These are phyloP conservation scores for Lamellibrachia luymesi DNA, from an alignment of 1,140 invertebrate genomes.

Conservation along the genomic window DNA sequence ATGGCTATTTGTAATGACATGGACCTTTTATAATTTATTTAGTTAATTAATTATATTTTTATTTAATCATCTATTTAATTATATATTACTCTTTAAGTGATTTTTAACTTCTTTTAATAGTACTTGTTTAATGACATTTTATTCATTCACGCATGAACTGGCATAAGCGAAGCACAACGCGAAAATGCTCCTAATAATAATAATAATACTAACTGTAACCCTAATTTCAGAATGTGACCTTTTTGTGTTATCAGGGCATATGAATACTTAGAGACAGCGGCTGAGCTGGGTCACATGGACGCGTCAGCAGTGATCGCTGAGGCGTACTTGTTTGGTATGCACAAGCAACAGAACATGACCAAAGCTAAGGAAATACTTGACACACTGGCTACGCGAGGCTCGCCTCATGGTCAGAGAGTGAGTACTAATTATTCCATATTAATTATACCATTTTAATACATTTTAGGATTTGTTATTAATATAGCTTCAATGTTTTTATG, in stretches of 20 bases:
- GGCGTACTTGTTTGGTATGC: slow-evolving; percentile 77
- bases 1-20: too few species aligned
- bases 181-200: too few species aligned
- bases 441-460: neutral
- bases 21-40: too few species aligned
- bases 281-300: slow-evolving; percentile 74
- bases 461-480: neutral
- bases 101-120: too few species aligned
- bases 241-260: slow-evolving; percentile 46
- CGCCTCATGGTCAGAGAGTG: slow-evolving; percentile 87
- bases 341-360: slow-evolving; percentile 71
- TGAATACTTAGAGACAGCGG: slow-evolving; percentile 67
- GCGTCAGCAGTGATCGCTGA: slow-evolving; percentile 83
- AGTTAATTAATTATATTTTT: too few species aligned
- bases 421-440: slow-evolving; percentile 10
- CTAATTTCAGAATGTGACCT: neutral
- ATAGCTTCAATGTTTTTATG: too few species aligned
- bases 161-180: too few species aligned
- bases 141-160: too few species aligned
- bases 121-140: too few species aligned
- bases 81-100: too few species aligned
- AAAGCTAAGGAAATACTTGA: slow-evolving; percentile 77
- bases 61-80: too few species aligned
- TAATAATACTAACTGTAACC: too few species aligned
- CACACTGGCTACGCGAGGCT: slow-evolving; percentile 71